Base-by-base conservation (phyloP, 37 sponge, comb jelly and placozoan species). In the Halisarca cf. caerulea region DNA sequence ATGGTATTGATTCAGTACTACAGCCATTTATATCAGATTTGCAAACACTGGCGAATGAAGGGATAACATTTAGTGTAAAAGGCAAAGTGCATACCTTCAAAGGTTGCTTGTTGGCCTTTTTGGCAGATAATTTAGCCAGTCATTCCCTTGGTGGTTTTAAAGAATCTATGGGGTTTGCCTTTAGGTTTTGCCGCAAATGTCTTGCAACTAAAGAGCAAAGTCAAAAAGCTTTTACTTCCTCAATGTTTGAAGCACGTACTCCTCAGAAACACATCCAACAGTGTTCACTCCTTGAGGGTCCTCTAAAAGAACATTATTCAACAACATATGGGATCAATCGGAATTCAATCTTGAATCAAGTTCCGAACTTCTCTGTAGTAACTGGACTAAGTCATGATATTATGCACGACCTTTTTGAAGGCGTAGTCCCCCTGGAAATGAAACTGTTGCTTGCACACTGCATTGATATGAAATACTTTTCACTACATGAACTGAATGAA, bases 141-240 rank as follows among this genome's bases (percentile, higher is more conserved):
- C 39, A 87, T 81, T 58, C 72, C 6, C 44, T 87, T 69, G 87
- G 81, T 66, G 87, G 87, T 17, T 86, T 86, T 42, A 86, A 86
- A 66, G 58, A 86, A 34, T 42, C 57, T 9, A 79, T 86, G 27
- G 79, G 80, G 17, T 86, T 86, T 86, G 18, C 87, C 8, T 47
- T 64, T 24, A 55, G 78, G 14, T 38, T 68, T 32, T 87, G 88
- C 39, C 77, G 75, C 5, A 60, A 72, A 3, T 82, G 82, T 11
- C 51, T 47, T 6, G 74, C 64, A 42, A 66, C 70, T 66, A 41
- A 35, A 40, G 73, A 72, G 4, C 21, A 30, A 36, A 34, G 34
- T 15, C 27, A 72, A 72, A 72, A 30, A 34, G 17, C n/a, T 14
- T 66, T 24, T 3, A 66, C 43, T n/a, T 66, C 77, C 24, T 54